These are phyloP conservation scores for Saxicola maurus DNA, from an alignment of 2,797 vertebrate species.

Conservation along the genomic window DNA sequence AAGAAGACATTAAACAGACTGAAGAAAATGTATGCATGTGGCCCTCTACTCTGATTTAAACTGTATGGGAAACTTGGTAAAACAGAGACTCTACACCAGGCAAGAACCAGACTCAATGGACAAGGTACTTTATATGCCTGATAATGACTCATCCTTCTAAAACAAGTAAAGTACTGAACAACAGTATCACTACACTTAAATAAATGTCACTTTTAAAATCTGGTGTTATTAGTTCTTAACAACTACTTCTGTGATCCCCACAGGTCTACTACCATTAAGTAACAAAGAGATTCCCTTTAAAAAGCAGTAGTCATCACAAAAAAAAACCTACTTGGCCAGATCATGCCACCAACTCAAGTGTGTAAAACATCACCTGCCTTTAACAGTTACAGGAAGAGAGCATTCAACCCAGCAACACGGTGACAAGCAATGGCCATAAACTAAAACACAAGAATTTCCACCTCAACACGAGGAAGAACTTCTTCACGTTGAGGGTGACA, in stretches of 20 bases:
- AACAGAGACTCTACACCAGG: neutral
- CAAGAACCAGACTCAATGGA: neutral
- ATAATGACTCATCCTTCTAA: neutral
- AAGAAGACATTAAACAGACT: neutral
- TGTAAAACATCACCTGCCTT: neutral
- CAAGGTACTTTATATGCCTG: neutral
- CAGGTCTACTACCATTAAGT: neutral
- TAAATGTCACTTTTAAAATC: accelerated
- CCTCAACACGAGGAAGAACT: neutral
- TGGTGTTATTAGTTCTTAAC: neutral
- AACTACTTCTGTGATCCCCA: neutral
- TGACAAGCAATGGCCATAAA: neutral
- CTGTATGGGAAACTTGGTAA: accelerated
- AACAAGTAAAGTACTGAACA: neutral
- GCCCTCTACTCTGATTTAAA: neutral
- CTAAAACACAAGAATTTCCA: neutral
- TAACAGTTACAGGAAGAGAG: neutral
- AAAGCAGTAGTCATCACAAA: neutral
- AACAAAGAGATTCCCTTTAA: neutral
- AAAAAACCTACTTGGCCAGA: neutral
- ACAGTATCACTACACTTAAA: neutral
- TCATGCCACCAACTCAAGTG: neutral
- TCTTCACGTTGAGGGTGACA: accelerated
- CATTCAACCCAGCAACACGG: neutral
- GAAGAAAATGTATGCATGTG: accelerated